Evolutionary conservation across 2,113 vertebrate species (phyloP).

Genomic region (Neolamprologus hecqui): DNA sequence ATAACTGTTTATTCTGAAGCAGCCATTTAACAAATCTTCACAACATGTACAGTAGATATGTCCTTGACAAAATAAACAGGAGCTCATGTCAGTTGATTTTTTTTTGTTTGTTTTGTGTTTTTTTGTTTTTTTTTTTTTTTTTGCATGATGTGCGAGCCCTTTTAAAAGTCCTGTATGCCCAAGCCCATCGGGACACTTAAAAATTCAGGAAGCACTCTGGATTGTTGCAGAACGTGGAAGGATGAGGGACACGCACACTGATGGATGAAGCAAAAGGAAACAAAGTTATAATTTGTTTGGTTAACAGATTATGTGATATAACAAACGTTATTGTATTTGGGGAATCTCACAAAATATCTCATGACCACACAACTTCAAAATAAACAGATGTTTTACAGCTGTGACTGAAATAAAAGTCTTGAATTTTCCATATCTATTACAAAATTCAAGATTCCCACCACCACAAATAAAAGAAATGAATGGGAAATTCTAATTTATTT

Average conservation of each 20-base stretch:
- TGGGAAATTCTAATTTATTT: not conserved
- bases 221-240: constrained; percentile 35
- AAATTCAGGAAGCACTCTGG: constrained; percentile 59
- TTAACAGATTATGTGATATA: not conserved
- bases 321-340: not conserved
- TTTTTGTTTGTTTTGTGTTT: not conserved
- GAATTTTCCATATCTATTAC: not conserved
- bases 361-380: not conserved
- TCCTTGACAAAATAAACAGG: constrained; percentile 44
- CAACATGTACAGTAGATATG: constrained; percentile 62
- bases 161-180: constrained; percentile 38
- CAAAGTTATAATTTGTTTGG: not conserved
- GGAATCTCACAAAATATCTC: not conserved
- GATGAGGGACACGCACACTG: constrained; percentile 1
- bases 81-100: constrained; percentile 32
- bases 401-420: not conserved
- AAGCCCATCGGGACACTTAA: not conserved
- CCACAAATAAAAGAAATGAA: not conserved
- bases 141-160: constrained; percentile 60
- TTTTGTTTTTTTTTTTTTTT: not conserved
- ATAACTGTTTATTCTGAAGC: constrained; percentile 49
- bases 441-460: not conserved
- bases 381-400: not conserved
- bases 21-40: constrained; percentile 61
- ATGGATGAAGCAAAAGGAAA: not conserved